Evolutionary conservation across 2,113 vertebrate species (phyloP), one percentile per base, ranked within the genome.

Genomic region (Propithecus coquereli): DNA sequence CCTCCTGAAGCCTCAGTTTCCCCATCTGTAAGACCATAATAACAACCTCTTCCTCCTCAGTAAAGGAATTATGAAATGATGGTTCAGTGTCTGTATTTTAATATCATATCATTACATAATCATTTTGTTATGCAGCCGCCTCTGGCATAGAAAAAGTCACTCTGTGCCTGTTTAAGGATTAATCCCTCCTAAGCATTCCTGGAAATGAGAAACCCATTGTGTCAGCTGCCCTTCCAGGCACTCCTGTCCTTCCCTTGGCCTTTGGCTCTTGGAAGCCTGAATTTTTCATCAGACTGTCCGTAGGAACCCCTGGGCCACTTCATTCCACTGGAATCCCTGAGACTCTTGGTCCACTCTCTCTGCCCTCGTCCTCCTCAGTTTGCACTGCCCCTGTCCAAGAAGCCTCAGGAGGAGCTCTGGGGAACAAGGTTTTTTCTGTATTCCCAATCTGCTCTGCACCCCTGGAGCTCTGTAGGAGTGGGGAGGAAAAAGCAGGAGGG

Each of bases 141-240:
- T 94, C 76, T 82, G 91, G 87, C 90, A 70, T 76, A 76, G 85
- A 50, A 76, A 77, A 82, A 91, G 63, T 52, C 79, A 83, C 87
- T 52, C 61, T 54, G 77, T 86, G 83, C 57, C 91, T 92, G 40
- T 87, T 50, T 81, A 91, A 94, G 65, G 70, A 63, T 65, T 50
- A 81, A 92, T 89, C 92, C 83, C 87, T 30, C 79, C 66, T 54
- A 91, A 87, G 66, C 94, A 89, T 84, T 94, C 74, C 87, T 65
- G 59, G 87, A 96, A 96, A 87, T 27, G 79, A 87, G 57, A 80
- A 52, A 40, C 81, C 93, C 79, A 50, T 34, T 13, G 27, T 52
- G 59, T 23, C 20, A 61, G 87, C 80, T 73, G 34, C 47, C 80
- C 59, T 83, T 43, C 54, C 32, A 76, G 87, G 50, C 77, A 63